These are phyloP conservation scores for Hydractinia symbiolongicarpus DNA, from an alignment of 30 jellyfish, hydroid and myxozoan genomes.

Conservation along the genomic window DNA sequence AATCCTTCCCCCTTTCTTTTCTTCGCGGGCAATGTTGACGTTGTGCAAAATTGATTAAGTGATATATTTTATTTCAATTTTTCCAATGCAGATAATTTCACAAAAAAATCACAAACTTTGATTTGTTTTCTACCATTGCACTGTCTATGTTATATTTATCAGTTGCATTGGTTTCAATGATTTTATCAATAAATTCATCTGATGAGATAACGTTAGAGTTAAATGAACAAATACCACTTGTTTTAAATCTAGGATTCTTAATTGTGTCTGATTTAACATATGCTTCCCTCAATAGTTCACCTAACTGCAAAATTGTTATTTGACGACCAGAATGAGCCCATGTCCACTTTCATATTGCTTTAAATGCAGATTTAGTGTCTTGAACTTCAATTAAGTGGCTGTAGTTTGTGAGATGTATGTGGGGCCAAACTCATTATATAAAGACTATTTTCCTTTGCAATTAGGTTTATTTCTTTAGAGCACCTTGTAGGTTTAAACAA, in stretches of 20 bases:
- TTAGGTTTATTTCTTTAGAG: constrained; percentile 10
- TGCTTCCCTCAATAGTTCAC: constrained; percentile 33
- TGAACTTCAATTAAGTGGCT: constrained; percentile 40
- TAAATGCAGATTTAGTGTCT: constrained; percentile 25
- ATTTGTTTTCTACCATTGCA: too few relatives aligned
- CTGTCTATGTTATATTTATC: too few relatives aligned
- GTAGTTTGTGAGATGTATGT: constrained; percentile 19
- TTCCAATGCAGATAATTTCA: too few relatives aligned
- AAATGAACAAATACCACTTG: not conserved
- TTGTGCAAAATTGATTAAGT: too few relatives aligned
- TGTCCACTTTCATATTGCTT: constrained; percentile 36
- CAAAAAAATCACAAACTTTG: too few relatives aligned
- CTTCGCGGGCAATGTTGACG: too few relatives aligned
- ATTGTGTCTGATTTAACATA: constrained; percentile 31
- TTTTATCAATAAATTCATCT: too few relatives aligned
- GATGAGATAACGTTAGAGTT: not conserved
- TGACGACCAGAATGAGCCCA: constrained; percentile 23
- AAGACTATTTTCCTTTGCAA: constrained; percentile 27
- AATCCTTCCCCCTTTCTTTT: too few relatives aligned
- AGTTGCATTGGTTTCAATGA: too few relatives aligned
- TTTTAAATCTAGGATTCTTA: constrained; percentile 5
- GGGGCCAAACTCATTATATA: constrained; percentile 16
- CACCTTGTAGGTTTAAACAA: constrained; percentile 14
- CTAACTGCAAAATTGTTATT: constrained; percentile 12
- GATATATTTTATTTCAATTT: too few relatives aligned